Evolutionary conservation across 2,888 invertebrate species (phyloP), one percentile per base, ranked within the genome.

Genomic region (Halictus quadricinctus): DNA sequence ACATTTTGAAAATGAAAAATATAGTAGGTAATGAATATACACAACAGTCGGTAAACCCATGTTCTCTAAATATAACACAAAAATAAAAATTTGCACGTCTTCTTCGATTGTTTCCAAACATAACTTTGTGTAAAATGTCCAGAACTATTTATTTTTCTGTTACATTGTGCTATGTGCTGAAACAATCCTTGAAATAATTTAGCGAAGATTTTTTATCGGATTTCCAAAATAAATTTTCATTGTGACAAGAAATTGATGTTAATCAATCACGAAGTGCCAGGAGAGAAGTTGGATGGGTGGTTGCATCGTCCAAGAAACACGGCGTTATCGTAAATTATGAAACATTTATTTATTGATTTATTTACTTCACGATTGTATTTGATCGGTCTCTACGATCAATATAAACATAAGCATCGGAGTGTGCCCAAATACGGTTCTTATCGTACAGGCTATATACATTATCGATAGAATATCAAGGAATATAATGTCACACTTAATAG

Each of bases 361-460:
- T 93, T 91, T 91, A 91, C 88, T 90, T 92, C 91, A 92, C 92
- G 91, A 91, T 90, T 92, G 91, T 92, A 92, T 69, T 92, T 92
- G 82, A 92, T 92, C 92, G 91, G 86, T 90, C 87, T 89, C 88
- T 88, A 91, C 90, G 89, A 91, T 93, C 91, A 91, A 93, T 94
- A 94, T 92, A 94, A 94, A 94, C 92, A 91, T 92, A 93, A 93
- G 92, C 91, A 92, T 93, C 91, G 90, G 64, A 84, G 81, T 91
- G 91, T 91, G 90, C 93, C 90, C 88, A 89, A 90, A 92, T 90
- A 91, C 89, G 90, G 72, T 92, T 86, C 90, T 93, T 92, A 91
- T 92, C 87, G 90, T 93, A 94, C 93, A 94, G 88, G 90, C 90
- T 92, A 93, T 93, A 93, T 94, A 94, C 94, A 94, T 76, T 80